phyloP scores from a whole-genome alignment of 2,888 invertebrate species.

The Stomorhina lunata region DNA sequence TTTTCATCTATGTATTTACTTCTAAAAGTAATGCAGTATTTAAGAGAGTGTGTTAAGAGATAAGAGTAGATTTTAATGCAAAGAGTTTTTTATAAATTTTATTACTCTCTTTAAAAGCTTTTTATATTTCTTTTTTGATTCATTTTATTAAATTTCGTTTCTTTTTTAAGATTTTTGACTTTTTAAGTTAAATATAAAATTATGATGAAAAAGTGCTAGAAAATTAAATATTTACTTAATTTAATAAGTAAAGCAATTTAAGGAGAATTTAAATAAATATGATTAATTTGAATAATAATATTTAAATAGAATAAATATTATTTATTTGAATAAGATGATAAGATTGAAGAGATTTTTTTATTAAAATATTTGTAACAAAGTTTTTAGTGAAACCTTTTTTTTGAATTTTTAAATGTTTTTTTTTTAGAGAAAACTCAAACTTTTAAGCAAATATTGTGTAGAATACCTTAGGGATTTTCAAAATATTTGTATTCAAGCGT shows the following conservation, averaged over 20 bases:
- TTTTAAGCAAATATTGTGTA: too few relatives aligned
- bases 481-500: too few relatives aligned
- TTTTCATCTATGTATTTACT: background rate
- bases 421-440: too few relatives aligned
- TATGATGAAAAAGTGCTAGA: slow-evolving; percentile 1
- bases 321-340: too few relatives aligned
- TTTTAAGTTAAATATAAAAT: background rate
- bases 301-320: too few relatives aligned
- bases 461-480: too few relatives aligned
- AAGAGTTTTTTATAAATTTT: background rate
- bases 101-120: slow-evolving; percentile 12
- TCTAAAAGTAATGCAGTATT: slow-evolving; percentile 6
- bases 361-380: too few relatives aligned
- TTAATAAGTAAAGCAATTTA: slow-evolving; percentile 4
- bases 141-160: slow-evolving; percentile 19
- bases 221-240: background rate
- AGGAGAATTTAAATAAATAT: too few relatives aligned
- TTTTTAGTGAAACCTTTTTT: too few relatives aligned
- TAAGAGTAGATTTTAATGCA: background rate
- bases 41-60: slow-evolving; percentile 13
- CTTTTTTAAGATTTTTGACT: slow-evolving; percentile 6
- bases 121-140: background rate
- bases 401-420: too few relatives aligned
- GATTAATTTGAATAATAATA: too few relatives aligned
- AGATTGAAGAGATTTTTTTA: too few relatives aligned